Evolutionary conservation across 2,797 vertebrate species (phyloP).

Genomic region (Helicolenus hilgendorfi): DNA sequence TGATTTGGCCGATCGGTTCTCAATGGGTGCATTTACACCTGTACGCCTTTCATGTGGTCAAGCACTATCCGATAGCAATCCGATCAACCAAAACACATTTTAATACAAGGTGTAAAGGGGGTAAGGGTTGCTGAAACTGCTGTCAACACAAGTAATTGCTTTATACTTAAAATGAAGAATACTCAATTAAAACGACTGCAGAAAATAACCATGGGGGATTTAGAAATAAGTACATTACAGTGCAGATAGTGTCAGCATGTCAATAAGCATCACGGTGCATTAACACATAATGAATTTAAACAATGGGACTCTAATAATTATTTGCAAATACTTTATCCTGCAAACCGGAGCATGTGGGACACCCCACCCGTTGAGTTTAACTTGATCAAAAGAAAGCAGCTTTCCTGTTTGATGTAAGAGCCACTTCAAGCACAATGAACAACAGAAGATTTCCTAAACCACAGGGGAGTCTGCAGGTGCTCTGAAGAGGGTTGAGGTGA

Average conservation of each 20-base stretch:
- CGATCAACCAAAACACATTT: not conserved
- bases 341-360: not conserved
- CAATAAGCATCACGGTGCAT: not conserved
- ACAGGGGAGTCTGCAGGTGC: constrained; percentile 63
- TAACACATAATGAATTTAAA: constrained; percentile 6
- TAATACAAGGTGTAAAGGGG: not conserved
- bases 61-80: not conserved
- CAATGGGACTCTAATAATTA: constrained; percentile 9
- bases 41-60: too few relatives aligned
- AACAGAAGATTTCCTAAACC: constrained; percentile 36
- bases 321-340: constrained; percentile 3
- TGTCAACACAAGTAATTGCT: not conserved
- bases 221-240: not conserved
- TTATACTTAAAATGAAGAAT: not conserved
- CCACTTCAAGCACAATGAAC: constrained; percentile 40
- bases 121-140: not conserved
- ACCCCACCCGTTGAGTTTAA: constrained; percentile 17
- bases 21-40: too few relatives aligned
- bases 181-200: not conserved
- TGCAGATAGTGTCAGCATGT: not conserved
- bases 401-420: constrained; percentile 40
- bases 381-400: constrained; percentile 45
- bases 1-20: not conserved
- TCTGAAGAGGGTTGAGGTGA: constrained; percentile 60
- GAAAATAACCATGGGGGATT: not conserved